Evolutionary conservation across 2,797 vertebrate genomes (phyloP).

Genomic region (Nasua narica): DNA sequence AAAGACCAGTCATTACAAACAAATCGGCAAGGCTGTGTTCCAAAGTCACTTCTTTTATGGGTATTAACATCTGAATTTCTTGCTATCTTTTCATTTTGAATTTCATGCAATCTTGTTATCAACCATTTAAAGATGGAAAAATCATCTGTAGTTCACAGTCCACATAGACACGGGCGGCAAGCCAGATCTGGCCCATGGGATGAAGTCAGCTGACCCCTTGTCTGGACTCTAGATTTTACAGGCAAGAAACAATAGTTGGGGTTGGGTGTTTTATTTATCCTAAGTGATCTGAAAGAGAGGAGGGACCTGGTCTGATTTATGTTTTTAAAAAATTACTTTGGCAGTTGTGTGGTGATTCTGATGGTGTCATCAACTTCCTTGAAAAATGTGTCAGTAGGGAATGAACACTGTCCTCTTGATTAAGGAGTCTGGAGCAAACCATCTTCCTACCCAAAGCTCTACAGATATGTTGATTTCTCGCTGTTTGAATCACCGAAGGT

Average conservation of each 20-base stretch:
- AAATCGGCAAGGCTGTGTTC: not conserved
- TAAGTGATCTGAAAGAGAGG: not conserved
- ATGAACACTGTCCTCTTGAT: not conserved
- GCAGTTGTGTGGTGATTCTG: constrained; percentile 25
- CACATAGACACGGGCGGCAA: not conserved
- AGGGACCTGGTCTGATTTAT: constrained; percentile 14
- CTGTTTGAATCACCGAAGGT: not conserved
- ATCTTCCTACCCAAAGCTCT: not conserved
- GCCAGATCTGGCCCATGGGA: not conserved
- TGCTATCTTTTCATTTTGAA: not conserved
- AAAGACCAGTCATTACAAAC: not conserved
- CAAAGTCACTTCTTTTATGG: not conserved
- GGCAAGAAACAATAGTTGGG: not conserved
- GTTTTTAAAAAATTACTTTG: constrained; percentile 7
- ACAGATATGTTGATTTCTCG: not conserved
- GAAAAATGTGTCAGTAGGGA: not conserved
- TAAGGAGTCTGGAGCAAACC: not conserved
- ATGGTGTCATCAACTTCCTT: constrained; percentile 47
- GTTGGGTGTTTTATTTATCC: not conserved
- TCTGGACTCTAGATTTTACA: not conserved
- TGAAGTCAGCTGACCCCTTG: not conserved
- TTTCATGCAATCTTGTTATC: not conserved
- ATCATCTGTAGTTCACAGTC: not conserved
- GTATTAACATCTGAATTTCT: not conserved
- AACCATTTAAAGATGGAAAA: not conserved